A percentile compares a stretch with the other conserved stretches of the same genome.
These are phyloP conservation scores for Acanthornis magna DNA, from an alignment of 2,797 vertebrate species.

Conservation along the genomic window DNA sequence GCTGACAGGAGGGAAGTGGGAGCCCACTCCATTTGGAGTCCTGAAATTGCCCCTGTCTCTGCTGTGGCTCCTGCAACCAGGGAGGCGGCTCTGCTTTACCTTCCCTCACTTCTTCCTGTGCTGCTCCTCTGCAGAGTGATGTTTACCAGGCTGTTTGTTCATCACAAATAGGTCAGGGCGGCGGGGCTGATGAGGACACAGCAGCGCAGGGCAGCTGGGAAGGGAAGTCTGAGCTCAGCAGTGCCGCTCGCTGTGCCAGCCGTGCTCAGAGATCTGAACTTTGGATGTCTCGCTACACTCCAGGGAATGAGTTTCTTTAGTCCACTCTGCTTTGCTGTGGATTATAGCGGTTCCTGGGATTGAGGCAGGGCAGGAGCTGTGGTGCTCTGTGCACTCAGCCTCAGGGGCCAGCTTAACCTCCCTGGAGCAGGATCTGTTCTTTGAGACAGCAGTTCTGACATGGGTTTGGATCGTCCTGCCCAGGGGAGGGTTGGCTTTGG, in stretches of 20 bases:
- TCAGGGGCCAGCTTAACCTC: rapidly evolving
- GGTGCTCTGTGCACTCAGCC: background rate
- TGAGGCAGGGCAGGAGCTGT: background rate
- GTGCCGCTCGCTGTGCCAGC: rapidly evolving
- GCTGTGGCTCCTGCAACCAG: rapidly evolving
- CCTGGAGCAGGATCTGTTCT: rapidly evolving
- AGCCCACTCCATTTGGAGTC: rapidly evolving
- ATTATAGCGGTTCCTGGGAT: background rate
- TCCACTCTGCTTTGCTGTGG: background rate
- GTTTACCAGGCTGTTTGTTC: slow-evolving; percentile 16
- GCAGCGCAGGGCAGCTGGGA: background rate
- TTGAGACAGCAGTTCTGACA: rapidly evolving
- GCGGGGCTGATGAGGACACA: background rate
- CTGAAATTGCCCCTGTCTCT: background rate
- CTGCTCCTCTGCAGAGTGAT: background rate
- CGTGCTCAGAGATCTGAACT: background rate
- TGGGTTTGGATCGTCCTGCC: background rate
- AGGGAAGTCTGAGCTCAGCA: background rate
- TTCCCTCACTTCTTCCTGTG: background rate
- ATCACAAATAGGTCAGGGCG: background rate
- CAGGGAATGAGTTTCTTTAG: background rate
- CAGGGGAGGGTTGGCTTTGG: background rate
- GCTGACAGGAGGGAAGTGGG: background rate
- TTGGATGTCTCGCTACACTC: rapidly evolving
- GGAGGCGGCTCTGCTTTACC: background rate